Conservation (phyloP, 2,888 invertebrate species). For the Dryomyza anilis region DNA sequence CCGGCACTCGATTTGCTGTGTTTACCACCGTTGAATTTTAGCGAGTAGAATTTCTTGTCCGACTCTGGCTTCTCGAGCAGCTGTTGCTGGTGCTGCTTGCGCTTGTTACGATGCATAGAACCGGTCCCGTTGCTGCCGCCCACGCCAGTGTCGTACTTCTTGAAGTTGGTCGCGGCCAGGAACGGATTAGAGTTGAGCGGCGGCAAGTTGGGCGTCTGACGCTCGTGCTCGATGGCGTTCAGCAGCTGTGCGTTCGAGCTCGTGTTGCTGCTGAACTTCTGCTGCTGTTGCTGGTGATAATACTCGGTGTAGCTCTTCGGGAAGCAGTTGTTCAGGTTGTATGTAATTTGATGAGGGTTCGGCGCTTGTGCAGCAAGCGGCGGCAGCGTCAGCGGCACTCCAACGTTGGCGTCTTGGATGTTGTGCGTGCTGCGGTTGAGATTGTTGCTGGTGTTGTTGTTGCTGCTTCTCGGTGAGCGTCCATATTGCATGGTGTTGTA, state of each 20-base stretch:
- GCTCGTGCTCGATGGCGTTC: slow-evolving; percentile 53
- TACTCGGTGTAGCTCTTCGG: slow-evolving; percentile 59
- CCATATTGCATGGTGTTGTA: slow-evolving; percentile 56
- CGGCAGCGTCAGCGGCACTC: slow-evolving; percentile 25
- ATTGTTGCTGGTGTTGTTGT: slow-evolving; percentile 13
- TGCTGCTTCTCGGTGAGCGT: slow-evolving; percentile 34
- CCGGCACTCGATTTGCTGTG: no score
- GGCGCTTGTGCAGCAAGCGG: slow-evolving; percentile 8
- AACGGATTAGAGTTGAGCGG: slow-evolving; percentile 54
- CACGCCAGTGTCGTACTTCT: slow-evolving; percentile 50
- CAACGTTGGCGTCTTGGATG: slow-evolving; percentile 31
- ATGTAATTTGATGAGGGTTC: slow-evolving; percentile 48
- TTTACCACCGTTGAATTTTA: slow-evolving; percentile 51
- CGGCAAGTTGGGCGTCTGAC: slow-evolving; percentile 37
- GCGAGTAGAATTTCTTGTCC: slow-evolving; percentile 59
- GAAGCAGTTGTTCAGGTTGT: slow-evolving; percentile 58
- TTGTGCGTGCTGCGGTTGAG: slow-evolving; percentile 25
- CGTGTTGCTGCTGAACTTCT: slow-evolving; percentile 38
- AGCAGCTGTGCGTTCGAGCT: slow-evolving; percentile 45
- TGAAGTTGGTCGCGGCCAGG: slow-evolving; percentile 53
- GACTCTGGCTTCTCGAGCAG: slow-evolving; percentile 41
- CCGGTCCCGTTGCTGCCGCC: slow-evolving; percentile 34
- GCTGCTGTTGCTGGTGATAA: slow-evolving; percentile 54
- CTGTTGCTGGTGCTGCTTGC: slow-evolving; percentile 36
- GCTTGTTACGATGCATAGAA: slow-evolving; percentile 46